A percentile compares a stretch with the other conserved stretches of the same genome.
Evolutionary conservation across 2,113 vertebrate genomes (phyloP).

Genomic region (Henicopernis longicauda): DNA sequence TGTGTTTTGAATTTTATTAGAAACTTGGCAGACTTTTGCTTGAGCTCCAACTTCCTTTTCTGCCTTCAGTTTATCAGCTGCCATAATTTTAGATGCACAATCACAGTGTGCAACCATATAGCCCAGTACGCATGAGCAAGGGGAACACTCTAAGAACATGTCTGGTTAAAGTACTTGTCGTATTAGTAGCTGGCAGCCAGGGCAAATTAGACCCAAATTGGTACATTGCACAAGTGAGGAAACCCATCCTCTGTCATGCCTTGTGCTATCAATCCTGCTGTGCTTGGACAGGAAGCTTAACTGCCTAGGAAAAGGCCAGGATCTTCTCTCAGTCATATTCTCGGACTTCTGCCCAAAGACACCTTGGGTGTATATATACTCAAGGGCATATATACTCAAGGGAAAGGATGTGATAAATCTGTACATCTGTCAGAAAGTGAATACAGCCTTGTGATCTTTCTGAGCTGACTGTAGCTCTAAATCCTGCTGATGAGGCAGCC

Average conservation of each 20-base stretch:
- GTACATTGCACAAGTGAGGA: background rate
- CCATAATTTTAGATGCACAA: slow-evolving; percentile 12
- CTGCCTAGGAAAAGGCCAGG: background rate
- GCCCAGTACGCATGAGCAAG: background rate
- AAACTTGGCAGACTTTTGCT: slow-evolving; percentile 58
- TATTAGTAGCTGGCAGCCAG: background rate
- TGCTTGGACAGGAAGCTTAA: background rate
- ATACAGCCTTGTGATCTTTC: background rate
- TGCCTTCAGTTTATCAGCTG: slow-evolving; percentile 56
- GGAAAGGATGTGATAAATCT: background rate
- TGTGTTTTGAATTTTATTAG: slow-evolving; percentile 64
- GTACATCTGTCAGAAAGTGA: background rate
- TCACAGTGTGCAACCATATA: background rate
- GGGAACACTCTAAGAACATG: background rate
- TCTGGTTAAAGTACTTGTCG: background rate
- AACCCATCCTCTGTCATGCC: background rate
- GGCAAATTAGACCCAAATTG: background rate
- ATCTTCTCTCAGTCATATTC: background rate
- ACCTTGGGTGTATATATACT: background rate
- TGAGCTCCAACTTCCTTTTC: slow-evolving; percentile 28
- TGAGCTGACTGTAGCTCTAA: slow-evolving; percentile 10
- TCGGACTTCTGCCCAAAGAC: background rate
- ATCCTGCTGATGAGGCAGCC: background rate
- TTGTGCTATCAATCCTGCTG: background rate
- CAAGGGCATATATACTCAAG: background rate